A percentile compares a stretch with the other conserved stretches of the same genome.
These are phyloP conservation scores for Hydrotaea diabolus DNA, from an alignment of 2,888 invertebrate species.

Conservation along the genomic window DNA sequence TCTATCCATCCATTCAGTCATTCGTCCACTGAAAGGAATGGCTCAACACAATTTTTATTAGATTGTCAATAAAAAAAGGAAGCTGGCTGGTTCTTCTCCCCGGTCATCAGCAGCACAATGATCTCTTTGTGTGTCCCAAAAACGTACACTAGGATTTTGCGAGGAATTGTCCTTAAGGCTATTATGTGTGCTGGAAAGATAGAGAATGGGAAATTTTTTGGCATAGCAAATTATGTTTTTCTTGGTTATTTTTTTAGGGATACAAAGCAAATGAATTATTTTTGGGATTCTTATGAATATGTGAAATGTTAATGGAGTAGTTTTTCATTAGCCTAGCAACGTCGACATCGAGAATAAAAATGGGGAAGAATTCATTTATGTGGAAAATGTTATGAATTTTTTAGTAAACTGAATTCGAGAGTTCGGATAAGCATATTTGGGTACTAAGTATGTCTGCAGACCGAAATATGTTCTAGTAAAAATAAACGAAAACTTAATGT, in stretches of 20 bases:
- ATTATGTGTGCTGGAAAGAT: not conserved
- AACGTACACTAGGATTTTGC: not conserved
- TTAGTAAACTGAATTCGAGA: no score
- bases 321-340: conserved; percentile 54
- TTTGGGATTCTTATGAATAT: conserved; percentile 8
- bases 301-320: conserved; percentile 54
- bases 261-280: conserved; percentile 44
- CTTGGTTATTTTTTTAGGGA: conserved; percentile 22
- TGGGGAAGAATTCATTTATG: conserved; percentile 33
- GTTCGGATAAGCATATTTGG: no score
- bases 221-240: conserved; percentile 63
- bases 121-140: not conserved
- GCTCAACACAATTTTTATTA: conserved; percentile 73
- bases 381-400: conserved; percentile 29
- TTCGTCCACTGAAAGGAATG: conserved; percentile 35
- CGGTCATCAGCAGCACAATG: conserved; percentile 10
- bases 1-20: conserved; percentile 46
- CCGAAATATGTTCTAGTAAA: no score
- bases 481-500: no score
- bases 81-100: conserved; percentile 59
- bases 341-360: not conserved
- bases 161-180: not conserved
- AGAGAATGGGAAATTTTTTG: conserved; percentile 53
- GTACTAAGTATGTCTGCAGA: no score
- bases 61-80: conserved; percentile 74